Conservation (phyloP, 2,113 vertebrate species). For the Cryptoleucopteryx plumbea region DNA sequence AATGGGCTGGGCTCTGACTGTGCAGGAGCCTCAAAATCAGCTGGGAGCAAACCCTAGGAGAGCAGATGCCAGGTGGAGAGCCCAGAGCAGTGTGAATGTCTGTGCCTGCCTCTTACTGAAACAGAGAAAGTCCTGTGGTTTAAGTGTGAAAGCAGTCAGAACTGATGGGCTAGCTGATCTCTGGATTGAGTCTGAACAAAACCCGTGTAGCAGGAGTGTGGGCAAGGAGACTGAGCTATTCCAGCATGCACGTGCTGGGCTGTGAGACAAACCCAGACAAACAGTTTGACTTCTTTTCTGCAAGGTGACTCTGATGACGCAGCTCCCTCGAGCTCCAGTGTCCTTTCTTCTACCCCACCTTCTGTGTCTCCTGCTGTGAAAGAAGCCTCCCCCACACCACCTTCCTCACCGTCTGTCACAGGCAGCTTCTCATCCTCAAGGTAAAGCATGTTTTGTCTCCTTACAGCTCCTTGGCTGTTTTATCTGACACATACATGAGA, state of each 20-base stretch:
- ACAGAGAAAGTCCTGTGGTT: accelerated
- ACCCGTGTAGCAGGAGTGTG: neutral
- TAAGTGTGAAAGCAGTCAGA: neutral
- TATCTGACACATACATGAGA: neutral
- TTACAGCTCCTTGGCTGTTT: neutral
- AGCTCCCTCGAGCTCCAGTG: conserved; percentile 80
- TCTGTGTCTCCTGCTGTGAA: conserved; percentile 88
- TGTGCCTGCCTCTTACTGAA: neutral
- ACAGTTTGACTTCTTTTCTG: neutral
- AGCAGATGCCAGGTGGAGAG: neutral
- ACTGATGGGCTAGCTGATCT: neutral
- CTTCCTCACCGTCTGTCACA: conserved; percentile 92
- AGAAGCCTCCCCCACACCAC: conserved; percentile 91
- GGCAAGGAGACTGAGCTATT: neutral
- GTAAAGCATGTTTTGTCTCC: conserved; percentile 63
- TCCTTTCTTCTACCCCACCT: conserved; percentile 90
- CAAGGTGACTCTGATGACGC: conserved; percentile 97
- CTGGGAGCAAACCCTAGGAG: neutral
- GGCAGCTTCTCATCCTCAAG: conserved; percentile 84
- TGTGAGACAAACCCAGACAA: neutral
- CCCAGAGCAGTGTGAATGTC: neutral
- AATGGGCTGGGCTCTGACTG: neutral
- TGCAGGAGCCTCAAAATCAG: neutral
- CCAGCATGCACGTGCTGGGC: neutral
- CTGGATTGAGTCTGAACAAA: neutral